Evolutionary conservation across 2,888 invertebrate genomes (phyloP), one percentile per base, ranked within the genome.

Genomic region (Furcula furcula): DNA sequence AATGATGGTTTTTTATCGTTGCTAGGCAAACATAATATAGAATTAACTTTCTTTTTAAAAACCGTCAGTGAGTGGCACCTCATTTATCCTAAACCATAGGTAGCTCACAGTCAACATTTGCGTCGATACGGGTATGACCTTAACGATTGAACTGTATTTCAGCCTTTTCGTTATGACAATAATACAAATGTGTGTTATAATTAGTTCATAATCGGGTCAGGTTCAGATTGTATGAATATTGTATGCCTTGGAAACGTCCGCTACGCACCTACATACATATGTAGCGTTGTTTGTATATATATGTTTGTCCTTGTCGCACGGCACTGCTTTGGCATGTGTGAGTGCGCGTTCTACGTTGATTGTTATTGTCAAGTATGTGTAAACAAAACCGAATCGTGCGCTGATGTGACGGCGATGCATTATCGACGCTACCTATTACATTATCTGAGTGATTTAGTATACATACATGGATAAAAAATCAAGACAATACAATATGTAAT

Each of bases 361-460:
- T 79, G 76, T 75, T 79, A 77, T 76, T 78, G 76, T 72, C 65
- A 55, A 62, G 68, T 72, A 65, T 69, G 71, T 75, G 76, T 79
- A 78, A 80, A 78, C 76, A 78, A 46, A 53, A 52, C 46, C 55
- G 61, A 70, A 65, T 67, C 70, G 67, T 65, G 64, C 66, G 57
- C 55, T 45, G 56, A 57, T 48, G 42, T 45, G 44, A 57, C 59
- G 59, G 45, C 54, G 58, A 50, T 30, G 25, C 54, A 43, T 41
- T 55, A 57, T 50, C 49, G 42, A 43, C 37, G 36, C 20, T 27
- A n/a, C n/a, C n/a, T 34, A 36, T 39, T 48, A 40, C 48, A 53
- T 39, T 34, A 41, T 33, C 36, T 51, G 21, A 37, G 27, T 1
- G 9, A 14, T 31, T 39, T 41, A 33, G 10, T 27, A 9, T 10